Evolutionary conservation across 2,888 invertebrate species (phyloP).

Genomic region (Euspilapteryx auroguttella): DNA sequence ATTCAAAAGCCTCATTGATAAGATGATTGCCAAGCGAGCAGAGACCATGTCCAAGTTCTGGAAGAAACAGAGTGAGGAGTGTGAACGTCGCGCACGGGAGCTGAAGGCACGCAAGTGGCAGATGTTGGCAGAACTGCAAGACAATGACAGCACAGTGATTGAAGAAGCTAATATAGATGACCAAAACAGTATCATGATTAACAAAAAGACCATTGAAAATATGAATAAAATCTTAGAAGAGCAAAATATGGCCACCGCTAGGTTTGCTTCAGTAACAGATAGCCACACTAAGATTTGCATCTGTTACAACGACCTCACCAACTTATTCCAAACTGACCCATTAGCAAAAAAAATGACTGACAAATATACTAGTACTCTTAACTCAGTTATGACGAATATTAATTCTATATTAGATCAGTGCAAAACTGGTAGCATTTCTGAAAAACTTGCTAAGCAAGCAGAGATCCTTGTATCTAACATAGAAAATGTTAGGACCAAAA

Average conservation of each 20-base stretch:
- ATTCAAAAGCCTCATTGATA: constrained; percentile 30
- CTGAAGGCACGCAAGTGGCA: constrained; percentile 33
- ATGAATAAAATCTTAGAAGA: constrained; percentile 53
- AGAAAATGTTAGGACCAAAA: constrained; percentile 42
- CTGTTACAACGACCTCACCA: constrained; percentile 58
- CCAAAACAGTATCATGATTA: constrained; percentile 42
- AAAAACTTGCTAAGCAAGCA: constrained; percentile 59
- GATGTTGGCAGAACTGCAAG: constrained; percentile 40
- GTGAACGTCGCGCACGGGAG: constrained; percentile 34
- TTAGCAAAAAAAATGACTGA: constrained; percentile 33
- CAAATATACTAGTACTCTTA: constrained; percentile 37
- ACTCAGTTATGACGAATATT: constrained; percentile 36
- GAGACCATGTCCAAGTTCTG: constrained; percentile 28
- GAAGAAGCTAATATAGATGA: constrained; percentile 49
- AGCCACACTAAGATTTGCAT: constrained; percentile 58
- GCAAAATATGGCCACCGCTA: constrained; percentile 38
- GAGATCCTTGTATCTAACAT: constrained; percentile 44
- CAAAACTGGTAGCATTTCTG: constrained; percentile 35
- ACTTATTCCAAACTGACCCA: constrained; percentile 40
- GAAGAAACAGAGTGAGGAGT: constrained; percentile 32
- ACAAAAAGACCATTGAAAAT: constrained; percentile 40
- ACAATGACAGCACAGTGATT: constrained; percentile 51
- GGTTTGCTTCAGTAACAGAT: constrained; percentile 57
- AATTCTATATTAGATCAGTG: constrained; percentile 41
- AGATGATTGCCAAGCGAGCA: constrained; percentile 29